Conservation (phyloP, 1,140 invertebrate species). For the Bombus vancouverensis region DNA sequence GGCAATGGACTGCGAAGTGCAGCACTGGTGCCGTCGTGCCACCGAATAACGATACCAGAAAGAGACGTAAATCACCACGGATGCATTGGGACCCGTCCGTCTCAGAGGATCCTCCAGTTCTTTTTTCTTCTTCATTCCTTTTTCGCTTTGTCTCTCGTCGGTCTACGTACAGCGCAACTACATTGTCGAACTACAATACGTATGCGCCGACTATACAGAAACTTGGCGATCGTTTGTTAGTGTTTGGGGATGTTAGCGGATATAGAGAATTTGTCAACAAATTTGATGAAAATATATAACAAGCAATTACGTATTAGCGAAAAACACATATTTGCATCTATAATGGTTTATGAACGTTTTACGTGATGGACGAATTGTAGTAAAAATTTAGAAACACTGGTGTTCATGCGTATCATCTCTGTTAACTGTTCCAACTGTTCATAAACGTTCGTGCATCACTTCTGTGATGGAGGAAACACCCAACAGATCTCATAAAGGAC, state of each 20-base stretch:
- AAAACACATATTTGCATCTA: too few species aligned
- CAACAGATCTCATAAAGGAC: too few species aligned
- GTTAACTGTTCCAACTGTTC: neutral
- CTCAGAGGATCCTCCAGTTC: neutral
- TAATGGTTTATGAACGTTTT: neutral
- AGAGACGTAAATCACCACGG: constrained; percentile 69
- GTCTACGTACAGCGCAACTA: neutral
- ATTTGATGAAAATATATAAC: too few species aligned
- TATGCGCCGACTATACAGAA: too few species aligned
- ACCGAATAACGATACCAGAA: constrained; percentile 68
- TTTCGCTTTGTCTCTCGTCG: neutral
- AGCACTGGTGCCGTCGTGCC: constrained; percentile 54
- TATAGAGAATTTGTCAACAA: too few species aligned
- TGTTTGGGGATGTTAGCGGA: neutral
- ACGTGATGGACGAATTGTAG: neutral
- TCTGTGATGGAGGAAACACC: too few species aligned
- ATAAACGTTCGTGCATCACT: neutral
- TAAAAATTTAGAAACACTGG: neutral
- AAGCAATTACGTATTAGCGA: too few species aligned
- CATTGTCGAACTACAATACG: too few species aligned
- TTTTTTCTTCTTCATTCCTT: neutral
- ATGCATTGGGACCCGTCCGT: constrained; percentile 31
- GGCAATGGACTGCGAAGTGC: constrained; percentile 64
- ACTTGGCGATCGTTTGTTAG: neutral
- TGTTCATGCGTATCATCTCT: neutral